phyloP scores from a whole-genome alignment of 2,113 vertebrate genomes.

The Eidolon helvum region DNA sequence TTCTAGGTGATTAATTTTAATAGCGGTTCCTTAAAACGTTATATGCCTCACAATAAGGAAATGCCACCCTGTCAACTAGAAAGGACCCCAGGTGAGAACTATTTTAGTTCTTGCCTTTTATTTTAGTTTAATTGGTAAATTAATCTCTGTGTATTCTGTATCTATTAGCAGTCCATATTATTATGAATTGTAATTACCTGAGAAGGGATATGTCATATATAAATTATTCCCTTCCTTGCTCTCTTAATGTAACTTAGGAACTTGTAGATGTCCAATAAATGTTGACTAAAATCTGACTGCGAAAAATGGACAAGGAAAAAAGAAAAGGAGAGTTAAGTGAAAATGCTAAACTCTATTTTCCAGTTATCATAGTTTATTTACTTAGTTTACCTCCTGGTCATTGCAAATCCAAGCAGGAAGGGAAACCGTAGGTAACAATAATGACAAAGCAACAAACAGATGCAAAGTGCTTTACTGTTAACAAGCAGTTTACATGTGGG shows the following conservation, averaged over 20 bases:
- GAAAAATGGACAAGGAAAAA: slow-evolving; percentile 27
- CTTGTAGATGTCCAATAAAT: neutral
- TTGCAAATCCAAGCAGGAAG: neutral
- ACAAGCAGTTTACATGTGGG: neutral
- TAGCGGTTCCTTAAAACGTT: slow-evolving; percentile 24
- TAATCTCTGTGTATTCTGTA: neutral
- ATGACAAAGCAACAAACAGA: neutral
- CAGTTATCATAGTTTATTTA: neutral
- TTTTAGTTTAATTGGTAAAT: slow-evolving; percentile 18
- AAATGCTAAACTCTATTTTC: neutral
- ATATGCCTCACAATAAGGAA: neutral
- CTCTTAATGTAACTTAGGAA: slow-evolving; percentile 3
- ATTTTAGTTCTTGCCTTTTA: slow-evolving; percentile 27
- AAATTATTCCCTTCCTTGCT: slow-evolving; percentile 15
- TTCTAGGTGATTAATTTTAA: neutral
- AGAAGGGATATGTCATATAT: neutral
- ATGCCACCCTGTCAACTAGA: neutral
- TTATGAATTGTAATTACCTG: neutral
- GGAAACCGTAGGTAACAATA: neutral
- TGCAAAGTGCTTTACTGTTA: neutral
- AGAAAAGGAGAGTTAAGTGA: neutral
- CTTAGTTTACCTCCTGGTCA: neutral
- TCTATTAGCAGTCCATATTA: neutral
- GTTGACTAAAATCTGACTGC: neutral
- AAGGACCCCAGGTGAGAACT: neutral